Evolutionary conservation across 1,140 invertebrate genomes (phyloP), one percentile per base, ranked within the genome.

Genomic region (Drosophila repletoides): DNA sequence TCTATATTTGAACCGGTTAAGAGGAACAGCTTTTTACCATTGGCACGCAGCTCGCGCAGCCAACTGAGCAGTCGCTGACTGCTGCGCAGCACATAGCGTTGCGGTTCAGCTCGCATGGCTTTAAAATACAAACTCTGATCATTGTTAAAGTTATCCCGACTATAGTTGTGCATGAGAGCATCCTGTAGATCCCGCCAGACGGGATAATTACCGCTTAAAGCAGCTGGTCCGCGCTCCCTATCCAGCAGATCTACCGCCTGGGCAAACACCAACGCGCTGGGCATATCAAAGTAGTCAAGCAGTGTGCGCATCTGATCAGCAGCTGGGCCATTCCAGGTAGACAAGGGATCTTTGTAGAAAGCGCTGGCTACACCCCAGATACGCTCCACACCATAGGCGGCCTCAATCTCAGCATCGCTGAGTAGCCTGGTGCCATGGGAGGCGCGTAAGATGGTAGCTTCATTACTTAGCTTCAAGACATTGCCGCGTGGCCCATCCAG

Each of bases 1-100:
- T 96, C 95, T n/a, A 92, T 91, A 84, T 95, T 92, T 0, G 95
- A 95, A 6, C 95, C 95, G 15, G 95, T 96, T n/a, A 96, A 91
- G 3, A 97, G 89, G 88, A 95, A 96, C 6, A 93, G 90, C 48
- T 92, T 91, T 56, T 93, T 94, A 4, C 92, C 91, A 45, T 92
- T 89, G 48, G 92, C 91, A 24, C 89, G 90, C 17, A 92, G 55
- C 12, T 68, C 31, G 56, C 90, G 88, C 1, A 97, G 90, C 95
- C 95, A 96, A 1, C 92, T 75, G 5, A 94, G 90, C 1, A 95
- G 91, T 24, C 92, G 89, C 1, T 84, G 43, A 56, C 92, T 92
- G 70, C 94, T 94, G 73, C 91, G 92, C 4, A 93, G 91, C 6
- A 95, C 91, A 88, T 94, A 96, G 68, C 93, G 92, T 1, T 92